phyloP scores from a whole-genome alignment of 2,888 invertebrate species.

The Drosophila helvetica region DNA sequence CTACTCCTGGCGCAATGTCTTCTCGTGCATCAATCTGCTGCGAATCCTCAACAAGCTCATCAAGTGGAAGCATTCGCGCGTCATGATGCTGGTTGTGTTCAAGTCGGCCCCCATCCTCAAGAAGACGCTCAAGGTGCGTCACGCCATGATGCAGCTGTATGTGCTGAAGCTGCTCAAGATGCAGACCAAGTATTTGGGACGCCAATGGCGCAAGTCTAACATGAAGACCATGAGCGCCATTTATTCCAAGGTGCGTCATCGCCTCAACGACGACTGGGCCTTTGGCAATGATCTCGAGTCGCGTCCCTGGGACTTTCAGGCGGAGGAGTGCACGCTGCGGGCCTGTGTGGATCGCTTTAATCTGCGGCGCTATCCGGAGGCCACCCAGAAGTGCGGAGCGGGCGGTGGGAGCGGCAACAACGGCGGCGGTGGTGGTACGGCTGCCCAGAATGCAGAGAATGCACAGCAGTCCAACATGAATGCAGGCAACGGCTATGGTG shows the following conservation, averaged over 20 bases:
- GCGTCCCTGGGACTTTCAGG: slow-evolving; percentile 98
- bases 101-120: slow-evolving; percentile 99
- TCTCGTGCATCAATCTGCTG: slow-evolving; percentile 97
- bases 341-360: slow-evolving; percentile 98
- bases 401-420: slow-evolving; percentile 71
- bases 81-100: slow-evolving; percentile 99
- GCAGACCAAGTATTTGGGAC: slow-evolving; percentile 99
- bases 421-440: slow-evolving; percentile 71
- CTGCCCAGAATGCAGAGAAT: slow-evolving; percentile 75
- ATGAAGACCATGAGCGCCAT: slow-evolving; percentile 99
- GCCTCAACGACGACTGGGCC: slow-evolving; percentile 99
- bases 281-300: slow-evolving; percentile 99
- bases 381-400: slow-evolving; percentile 82
- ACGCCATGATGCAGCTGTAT: slow-evolving; percentile 99
- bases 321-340: slow-evolving; percentile 97
- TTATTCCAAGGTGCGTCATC: slow-evolving; percentile 97
- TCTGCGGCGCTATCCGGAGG: slow-evolving; percentile 92
- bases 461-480: slow-evolving; percentile 78
- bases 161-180: slow-evolving; percentile 98
- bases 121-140: slow-evolving; percentile 96
- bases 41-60: slow-evolving; percentile 98
- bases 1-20: slow-evolving; percentile 99
- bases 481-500: slow-evolving; percentile 52
- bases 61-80: slow-evolving; percentile 99
- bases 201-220: slow-evolving; percentile 99